Base-by-base conservation (phyloP, 1,140 invertebrate species). In the Macrobrachium rosenbergii region DNA sequence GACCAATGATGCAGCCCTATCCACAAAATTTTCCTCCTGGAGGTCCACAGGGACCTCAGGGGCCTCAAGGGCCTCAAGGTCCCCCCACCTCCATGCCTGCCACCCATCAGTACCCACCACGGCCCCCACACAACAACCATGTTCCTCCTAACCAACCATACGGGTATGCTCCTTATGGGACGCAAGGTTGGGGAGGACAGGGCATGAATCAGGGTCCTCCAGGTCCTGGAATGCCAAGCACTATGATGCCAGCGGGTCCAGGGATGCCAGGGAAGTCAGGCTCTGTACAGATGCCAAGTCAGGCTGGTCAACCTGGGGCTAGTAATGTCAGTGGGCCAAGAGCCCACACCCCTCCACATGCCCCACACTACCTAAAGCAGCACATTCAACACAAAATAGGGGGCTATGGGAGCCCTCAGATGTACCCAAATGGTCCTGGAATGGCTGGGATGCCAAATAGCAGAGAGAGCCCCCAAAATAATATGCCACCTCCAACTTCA, bases 401-500 rank as follows among this genome's bases (percentile, higher is more conserved):
- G n/a, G 80, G 64, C 16, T 89, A 89, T 81, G 67, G 75, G 28
- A 86, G 76, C 21, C 86, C 89, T 28, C 89, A 89, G 78, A 90
- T 89, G 84, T 90, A 89, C 73, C 85, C 88, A 78, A 89, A 88
- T 87, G 90, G 83, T 16, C 87, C 88, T 14, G 89, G 75, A 28
- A 89, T 89, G 77, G 80, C 82, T 10, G 84, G 84, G 52, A 80
- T 87, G 78, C 67, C 62, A 85, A 89, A 43, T 92, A 94, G 90
- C 93, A 94, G 92, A 94, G 95, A 91, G 94, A 95, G 91, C 93
- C 94, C 86, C 16, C 89, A 91, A 93, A 94, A 88, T 93, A 93
- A 91, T 91, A 92, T 87, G 92, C 92, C 87, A 90, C 91, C 91
- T 37, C 93, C 93, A 45, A 93, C 92, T 89, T 91, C 92, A 75